These are phyloP conservation scores for Dissostichus mawsoni DNA, from an alignment of 2,113 vertebrate genomes.

Conservation along the genomic window DNA sequence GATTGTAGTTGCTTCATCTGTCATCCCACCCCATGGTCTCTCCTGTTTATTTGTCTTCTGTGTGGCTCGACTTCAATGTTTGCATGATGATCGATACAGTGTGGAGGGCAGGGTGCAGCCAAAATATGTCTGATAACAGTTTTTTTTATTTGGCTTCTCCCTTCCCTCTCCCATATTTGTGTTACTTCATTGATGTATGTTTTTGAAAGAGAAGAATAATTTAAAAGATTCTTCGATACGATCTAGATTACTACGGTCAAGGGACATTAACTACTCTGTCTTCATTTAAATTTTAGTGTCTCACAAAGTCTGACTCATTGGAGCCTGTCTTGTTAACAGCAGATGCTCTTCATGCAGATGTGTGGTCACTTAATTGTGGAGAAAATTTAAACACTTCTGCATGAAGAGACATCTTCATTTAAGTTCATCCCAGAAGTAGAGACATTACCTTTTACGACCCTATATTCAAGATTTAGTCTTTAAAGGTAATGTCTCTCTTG, in stretches of 20 bases:
- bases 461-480: slow-evolving; percentile 29
- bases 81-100: slow-evolving; percentile 45
- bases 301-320: slow-evolving; percentile 44
- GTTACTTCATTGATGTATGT: slow-evolving; percentile 13
- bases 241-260: slow-evolving; percentile 4
- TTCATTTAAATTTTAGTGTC: slow-evolving; percentile 32
- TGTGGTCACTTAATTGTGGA: slow-evolving; percentile 40
- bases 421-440: slow-evolving; percentile 43
- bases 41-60: slow-evolving; percentile 44
- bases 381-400: slow-evolving; percentile 48
- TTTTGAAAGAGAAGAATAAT: not conserved
- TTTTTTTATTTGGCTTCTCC: slow-evolving; percentile 41
- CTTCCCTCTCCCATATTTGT: slow-evolving; percentile 36
- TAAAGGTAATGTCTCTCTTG: slow-evolving; percentile 43
- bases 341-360: slow-evolving; percentile 57
- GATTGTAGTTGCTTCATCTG: slow-evolving; percentile 59
- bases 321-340: slow-evolving; percentile 50
- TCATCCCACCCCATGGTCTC: slow-evolving; percentile 73
- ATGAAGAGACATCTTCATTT: slow-evolving; percentile 65
- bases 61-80: slow-evolving; percentile 48
- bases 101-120: slow-evolving; percentile 35
- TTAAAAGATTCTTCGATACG: not conserved
- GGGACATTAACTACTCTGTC: slow-evolving; percentile 25
- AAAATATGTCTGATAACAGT: slow-evolving; percentile 18
- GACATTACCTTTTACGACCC: slow-evolving; percentile 44